Evolutionary conservation across 2,113 vertebrate genomes (phyloP).

Genomic region (Chaetodon trifascialis): DNA sequence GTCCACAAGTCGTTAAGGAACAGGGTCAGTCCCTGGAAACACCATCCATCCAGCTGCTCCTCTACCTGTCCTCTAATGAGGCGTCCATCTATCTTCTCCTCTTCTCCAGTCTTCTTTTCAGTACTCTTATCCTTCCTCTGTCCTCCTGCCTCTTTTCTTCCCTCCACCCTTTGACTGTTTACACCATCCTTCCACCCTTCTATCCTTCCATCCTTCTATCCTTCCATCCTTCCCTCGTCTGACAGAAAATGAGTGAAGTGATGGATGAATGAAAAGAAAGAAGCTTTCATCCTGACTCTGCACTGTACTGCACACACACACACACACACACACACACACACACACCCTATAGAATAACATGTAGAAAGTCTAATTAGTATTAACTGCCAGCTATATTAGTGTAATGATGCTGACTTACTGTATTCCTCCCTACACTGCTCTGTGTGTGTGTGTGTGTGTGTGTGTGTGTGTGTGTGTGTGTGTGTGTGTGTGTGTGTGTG

Average conservation of each 20-base stretch:
- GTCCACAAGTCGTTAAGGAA: constrained; percentile 53
- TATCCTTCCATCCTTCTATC: neutral
- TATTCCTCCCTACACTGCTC: neutral
- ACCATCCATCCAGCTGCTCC: constrained; percentile 21
- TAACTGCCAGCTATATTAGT: constrained; percentile 1
- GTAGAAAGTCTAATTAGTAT: neutral
- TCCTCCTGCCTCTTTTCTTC: neutral
- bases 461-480: constrained; percentile 1
- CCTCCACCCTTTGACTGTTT: neutral
- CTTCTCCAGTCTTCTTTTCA: neutral
- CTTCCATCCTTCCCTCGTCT: neutral
- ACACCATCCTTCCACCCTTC: neutral
- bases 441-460: neutral
- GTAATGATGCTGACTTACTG: neutral
- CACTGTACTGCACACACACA: neutral
- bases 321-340: neutral
- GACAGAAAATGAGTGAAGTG: constrained; percentile 11
- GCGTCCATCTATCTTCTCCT: constrained; percentile 22
- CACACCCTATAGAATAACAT: neutral
- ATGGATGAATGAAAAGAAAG: constrained; percentile 41
- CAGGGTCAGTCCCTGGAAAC: constrained; percentile 12
- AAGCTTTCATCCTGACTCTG: neutral
- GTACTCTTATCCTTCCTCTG: neutral
- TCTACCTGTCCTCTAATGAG: constrained; percentile 40
- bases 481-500: constrained; percentile 13